Evolutionary conservation across 2,113 vertebrate genomes (phyloP), one percentile per base, ranked within the genome.

Genomic region (Porphyrio hochstetteri): DNA sequence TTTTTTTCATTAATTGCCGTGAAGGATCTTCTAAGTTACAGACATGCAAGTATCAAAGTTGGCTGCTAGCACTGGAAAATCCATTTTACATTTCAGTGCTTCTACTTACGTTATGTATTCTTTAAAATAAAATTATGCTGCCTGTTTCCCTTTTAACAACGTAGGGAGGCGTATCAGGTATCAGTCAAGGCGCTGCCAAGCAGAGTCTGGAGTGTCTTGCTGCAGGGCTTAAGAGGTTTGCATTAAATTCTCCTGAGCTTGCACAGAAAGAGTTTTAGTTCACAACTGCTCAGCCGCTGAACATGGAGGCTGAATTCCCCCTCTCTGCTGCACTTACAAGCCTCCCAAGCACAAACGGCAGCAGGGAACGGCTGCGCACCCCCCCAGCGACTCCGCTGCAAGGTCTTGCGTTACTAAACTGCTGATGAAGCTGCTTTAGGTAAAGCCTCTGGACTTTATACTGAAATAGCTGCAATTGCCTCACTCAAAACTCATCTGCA

Each of bases 51-150:
- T 57, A 94, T 59, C 88, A 95, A 93, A 89, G 94, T 29, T 85
- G 91, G 95, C 81, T 92, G 80, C 92, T 69, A 91, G 77, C 80
- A 67, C 57, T 79, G 95, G 93, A 94, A 96, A 97, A 96, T 92
- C 86, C 88, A 91, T 96, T 94, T 92, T 94, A 91, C 83, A 96
- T 94, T 89, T 92, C 92, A 95, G 84, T 31, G 70, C 81, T 79
- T 76, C 86, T 93, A 82, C 84, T 95, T 88, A 69, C 3, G 28
- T 79, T 91, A 46, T 90, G 93, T 89, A 88, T 75, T 92, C 92
- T 95, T 93, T 93, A 92, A 59, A 91, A 92, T 86, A 92, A 93
- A 96, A 93, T 95, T 82, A 96, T 83, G 72, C 88, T 91, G 92
- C 53, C 83, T 84, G 86, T 64, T 97, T 94, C 60, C 56, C 82